Percentiles rank a stretch among this genome's conserved stretches.
Evolutionary conservation across 2,888 invertebrate species (phyloP).

Genomic region (Tolmerus cingulatus): DNA sequence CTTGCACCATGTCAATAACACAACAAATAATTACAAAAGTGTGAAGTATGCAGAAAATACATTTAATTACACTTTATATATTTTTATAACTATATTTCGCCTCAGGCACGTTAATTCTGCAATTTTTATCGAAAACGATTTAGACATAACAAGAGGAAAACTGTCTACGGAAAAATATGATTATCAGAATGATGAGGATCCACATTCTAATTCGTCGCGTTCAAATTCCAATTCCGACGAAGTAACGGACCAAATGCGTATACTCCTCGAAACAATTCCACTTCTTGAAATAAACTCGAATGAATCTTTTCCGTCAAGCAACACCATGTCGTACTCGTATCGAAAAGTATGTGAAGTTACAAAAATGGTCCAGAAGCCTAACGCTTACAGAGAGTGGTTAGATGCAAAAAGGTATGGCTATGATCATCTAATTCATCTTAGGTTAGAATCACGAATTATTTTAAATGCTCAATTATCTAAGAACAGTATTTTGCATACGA

Average conservation of each 20-base stretch:
- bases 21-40: conserved; percentile 29
- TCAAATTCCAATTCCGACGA: background rate
- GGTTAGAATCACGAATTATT: too few relatives aligned
- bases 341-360: conserved; percentile 52
- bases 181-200: conserved; percentile 27
- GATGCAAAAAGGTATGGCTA: conserved; percentile 55
- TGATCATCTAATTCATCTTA: background rate
- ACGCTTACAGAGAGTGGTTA: conserved; percentile 58
- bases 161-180: conserved; percentile 8
- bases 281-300: conserved; percentile 54
- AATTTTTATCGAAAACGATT: conserved; percentile 51
- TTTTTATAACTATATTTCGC: background rate
- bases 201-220: background rate
- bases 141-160: conserved; percentile 44
- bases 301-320: conserved; percentile 54
- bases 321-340: conserved; percentile 51
- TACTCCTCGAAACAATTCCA: conserved; percentile 51
- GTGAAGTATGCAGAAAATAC: too few relatives aligned
- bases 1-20: background rate
- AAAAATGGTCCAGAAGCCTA: conserved; percentile 53
- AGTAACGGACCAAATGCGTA: conserved; percentile 25
- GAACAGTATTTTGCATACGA: too few relatives aligned
- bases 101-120: conserved; percentile 53
- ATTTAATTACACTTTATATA: too few relatives aligned
- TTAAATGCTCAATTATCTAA: too few relatives aligned